Base-by-base conservation (phyloP, 2,113 vertebrate species). In the Tringa solitaria region DNA sequence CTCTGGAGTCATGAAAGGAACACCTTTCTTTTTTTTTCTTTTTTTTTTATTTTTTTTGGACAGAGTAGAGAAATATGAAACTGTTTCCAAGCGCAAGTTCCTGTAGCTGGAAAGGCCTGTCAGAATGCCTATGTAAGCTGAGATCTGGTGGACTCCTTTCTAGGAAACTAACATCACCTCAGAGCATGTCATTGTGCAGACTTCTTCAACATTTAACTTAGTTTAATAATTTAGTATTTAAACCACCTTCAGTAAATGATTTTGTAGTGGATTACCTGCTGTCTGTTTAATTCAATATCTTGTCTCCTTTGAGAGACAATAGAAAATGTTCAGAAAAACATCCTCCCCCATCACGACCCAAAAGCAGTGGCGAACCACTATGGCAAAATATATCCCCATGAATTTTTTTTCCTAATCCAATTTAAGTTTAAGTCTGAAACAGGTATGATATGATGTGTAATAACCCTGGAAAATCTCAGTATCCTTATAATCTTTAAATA, bases 61-160 rank as follows among this genome's bases (percentile, higher is more conserved):
- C 14, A 22, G 9, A 37, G 6, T 15, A 37, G 2, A 48, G 27
- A 0, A 0, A 27, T 54, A 27, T 14, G 0, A 57, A 19, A 57
- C 8, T 53, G 7, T 24, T 72, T 21, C 4, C 9, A 6, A 79
- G 8, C 12, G 37, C 18, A 76, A 8, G 23, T 56, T 81, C 21
- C 14, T 70, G 6, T 27, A 39, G 8, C 18, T 89, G n/a, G n/a
- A 10, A 79, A 72, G 12, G 14, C 10, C 37, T 78, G 10, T 50
- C 26, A 18, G 35, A 69, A 53, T 23, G 77, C 2, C 3, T 56
- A 20, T 15, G 33, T 19, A 6, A 53, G 4, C 8, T 90, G 60
- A 90, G 20, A 33, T 61, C 35, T 46, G 4, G 6, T 48, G 26
- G 10, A 51, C 7, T 65, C 80, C 2, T 12, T 2, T 75, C 30